Evolutionary conservation across 2,113 vertebrate genomes (phyloP), one percentile per base, ranked within the genome.

Genomic region (Atractosteus spatula): DNA sequence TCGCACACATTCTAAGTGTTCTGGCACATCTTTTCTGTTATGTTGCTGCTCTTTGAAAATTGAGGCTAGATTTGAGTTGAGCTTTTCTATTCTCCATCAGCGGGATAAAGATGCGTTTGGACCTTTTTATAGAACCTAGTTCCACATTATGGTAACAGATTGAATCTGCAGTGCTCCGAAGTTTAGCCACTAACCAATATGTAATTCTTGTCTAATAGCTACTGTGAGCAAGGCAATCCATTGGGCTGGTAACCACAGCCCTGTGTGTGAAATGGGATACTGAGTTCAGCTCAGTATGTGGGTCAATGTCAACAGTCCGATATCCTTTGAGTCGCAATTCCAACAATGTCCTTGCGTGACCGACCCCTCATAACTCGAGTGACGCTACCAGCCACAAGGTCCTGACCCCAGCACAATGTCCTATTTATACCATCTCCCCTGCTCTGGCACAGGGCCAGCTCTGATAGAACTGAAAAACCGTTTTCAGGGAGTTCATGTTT

Each of bases 351-450:
- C 72, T 51, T 54, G 17, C 59, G 14, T 63, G 66, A 43, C 57
- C 62, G 57, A 69, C 66, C 72, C n/a, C 43, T 5, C 59, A 51
- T 71, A 69, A 59, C 68, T 69, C 41, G 11, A 43, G 72, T 4
- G 45, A 54, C 45, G 8, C 57, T 63, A 62, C 57, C 59, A 44
- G 57, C 55, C 72, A 11, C 13, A 61, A 62, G 66, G 57, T 73
- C 56, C 44, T 44, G 14, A 61, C 72, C 16, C 16, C 51, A 17
- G 11, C 59, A 51, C 68, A 69, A 69, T 69, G 68, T 57, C 7
- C 29, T 54, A 59, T 69, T 69, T 69, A 69, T 54, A 43, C 43
- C 68, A 69, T 12, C 62, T 13, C 61, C 29, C 7, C 68, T 17
- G 29, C 66, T 12, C n/a, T 47, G 71, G n/a, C 56, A 59, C 71